Conservation (phyloP, 2,797 vertebrate genomes). For the Psittacula derbiana region DNA sequence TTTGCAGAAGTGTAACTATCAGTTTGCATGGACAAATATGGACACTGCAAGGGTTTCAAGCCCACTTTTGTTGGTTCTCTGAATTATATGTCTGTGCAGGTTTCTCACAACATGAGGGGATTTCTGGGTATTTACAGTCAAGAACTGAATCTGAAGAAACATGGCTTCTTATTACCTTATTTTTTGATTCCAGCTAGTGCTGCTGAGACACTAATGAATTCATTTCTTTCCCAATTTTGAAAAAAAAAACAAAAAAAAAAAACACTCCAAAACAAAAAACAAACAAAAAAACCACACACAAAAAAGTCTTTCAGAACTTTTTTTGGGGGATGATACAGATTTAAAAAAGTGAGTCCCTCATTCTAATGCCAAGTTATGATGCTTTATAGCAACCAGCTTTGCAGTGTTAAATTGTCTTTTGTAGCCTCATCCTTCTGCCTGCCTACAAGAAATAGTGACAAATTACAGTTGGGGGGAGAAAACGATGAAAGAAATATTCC, state of each 20-base stretch:
- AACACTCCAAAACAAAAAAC: neutral
- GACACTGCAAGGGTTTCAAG: neutral
- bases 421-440: conserved; percentile 47
- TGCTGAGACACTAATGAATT: neutral
- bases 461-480: neutral
- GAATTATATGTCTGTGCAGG: neutral
- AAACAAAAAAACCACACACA: neutral
- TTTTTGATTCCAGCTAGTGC: neutral
- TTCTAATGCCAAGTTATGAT: neutral
- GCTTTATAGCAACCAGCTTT: conserved; percentile 12
- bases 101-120: neutral
- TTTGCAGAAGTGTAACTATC: neutral
- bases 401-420: conserved; percentile 28
- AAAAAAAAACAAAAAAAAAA: neutral
- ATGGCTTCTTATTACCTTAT: neutral
- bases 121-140: neutral
- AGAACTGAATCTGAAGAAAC: neutral
- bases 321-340: neutral
- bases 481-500: conserved; percentile 65
- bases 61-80: neutral
- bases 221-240: neutral
- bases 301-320: neutral
- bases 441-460: conserved; percentile 63
- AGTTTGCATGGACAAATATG: neutral
- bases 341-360: neutral